These are phyloP conservation scores for Onthophagus sagittarius DNA, from an alignment of 2,888 invertebrate genomes.

Conservation along the genomic window DNA sequence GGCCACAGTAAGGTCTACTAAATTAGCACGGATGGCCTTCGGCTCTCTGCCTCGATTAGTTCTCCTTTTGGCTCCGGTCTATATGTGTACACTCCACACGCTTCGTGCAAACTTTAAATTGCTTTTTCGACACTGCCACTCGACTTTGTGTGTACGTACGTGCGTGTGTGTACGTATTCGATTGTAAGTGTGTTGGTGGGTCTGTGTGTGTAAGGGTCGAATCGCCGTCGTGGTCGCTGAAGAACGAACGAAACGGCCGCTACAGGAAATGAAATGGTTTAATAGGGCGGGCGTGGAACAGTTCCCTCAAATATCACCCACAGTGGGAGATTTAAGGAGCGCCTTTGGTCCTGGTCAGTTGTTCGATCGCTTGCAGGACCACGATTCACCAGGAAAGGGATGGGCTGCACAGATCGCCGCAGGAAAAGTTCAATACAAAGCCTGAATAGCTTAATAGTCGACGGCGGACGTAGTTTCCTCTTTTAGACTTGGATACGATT, in stretches of 20 bases:
- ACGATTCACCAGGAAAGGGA: background rate
- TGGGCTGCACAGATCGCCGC: background rate
- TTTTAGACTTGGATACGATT: background rate
- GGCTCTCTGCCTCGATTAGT: background rate
- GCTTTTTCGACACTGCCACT: constrained; percentile 9
- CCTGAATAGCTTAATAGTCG: background rate
- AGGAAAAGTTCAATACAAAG: background rate
- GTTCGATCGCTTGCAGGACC: background rate
- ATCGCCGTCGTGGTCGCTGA: background rate
- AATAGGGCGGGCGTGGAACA: constrained; percentile 12
- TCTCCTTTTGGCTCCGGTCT: background rate
- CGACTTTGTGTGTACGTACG: background rate
- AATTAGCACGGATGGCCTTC: background rate
- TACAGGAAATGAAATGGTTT: constrained; percentile 12
- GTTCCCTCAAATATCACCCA: background rate
- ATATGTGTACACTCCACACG: background rate
- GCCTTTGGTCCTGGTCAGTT: background rate
- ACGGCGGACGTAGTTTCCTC: background rate
- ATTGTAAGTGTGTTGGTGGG: background rate
- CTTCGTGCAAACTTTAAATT: constrained; percentile 1
- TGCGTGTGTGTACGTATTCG: background rate
- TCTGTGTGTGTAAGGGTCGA: background rate
- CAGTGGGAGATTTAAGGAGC: background rate
- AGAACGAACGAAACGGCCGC: constrained; percentile 10
- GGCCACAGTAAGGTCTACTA: background rate